Evolutionary conservation across 2,113 vertebrate species (phyloP).

Genomic region (Eurystomus gularis): DNA sequence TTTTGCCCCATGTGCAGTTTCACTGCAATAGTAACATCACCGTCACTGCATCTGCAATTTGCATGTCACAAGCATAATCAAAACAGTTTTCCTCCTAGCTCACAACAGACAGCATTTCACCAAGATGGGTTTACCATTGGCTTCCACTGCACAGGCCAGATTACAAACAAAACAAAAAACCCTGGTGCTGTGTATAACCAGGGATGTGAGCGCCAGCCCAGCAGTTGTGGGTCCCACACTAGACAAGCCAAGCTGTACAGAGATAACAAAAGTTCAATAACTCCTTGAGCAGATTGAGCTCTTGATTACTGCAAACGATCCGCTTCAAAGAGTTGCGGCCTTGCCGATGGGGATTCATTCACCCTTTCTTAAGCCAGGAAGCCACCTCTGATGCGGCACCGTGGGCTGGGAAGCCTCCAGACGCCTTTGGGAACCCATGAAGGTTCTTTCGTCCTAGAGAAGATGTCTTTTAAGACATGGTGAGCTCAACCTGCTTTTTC

Average conservation of each 20-base stretch:
- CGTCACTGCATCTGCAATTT: background rate
- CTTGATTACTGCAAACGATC: slow-evolving; percentile 1
- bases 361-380: background rate
- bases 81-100: background rate
- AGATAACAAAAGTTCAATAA: slow-evolving; percentile 51
- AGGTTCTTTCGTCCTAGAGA: background rate
- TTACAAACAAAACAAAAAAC: background rate
- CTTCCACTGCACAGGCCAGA: background rate
- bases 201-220: background rate
- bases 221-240: background rate
- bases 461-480: background rate
- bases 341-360: background rate
- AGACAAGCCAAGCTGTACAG: background rate
- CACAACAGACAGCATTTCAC: background rate
- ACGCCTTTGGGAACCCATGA: background rate
- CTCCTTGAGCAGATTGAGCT: slow-evolving; percentile 38
- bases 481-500: background rate
- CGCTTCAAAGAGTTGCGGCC: slow-evolving; percentile 29
- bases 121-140: background rate
- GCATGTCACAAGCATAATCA: background rate
- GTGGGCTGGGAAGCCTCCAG: background rate
- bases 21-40: background rate
- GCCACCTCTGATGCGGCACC: background rate
- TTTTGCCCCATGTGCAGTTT: background rate
- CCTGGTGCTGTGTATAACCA: background rate